These are phyloP conservation scores for Seriola aureovittata DNA, from an alignment of 2,113 vertebrate genomes.

Conservation along the genomic window DNA sequence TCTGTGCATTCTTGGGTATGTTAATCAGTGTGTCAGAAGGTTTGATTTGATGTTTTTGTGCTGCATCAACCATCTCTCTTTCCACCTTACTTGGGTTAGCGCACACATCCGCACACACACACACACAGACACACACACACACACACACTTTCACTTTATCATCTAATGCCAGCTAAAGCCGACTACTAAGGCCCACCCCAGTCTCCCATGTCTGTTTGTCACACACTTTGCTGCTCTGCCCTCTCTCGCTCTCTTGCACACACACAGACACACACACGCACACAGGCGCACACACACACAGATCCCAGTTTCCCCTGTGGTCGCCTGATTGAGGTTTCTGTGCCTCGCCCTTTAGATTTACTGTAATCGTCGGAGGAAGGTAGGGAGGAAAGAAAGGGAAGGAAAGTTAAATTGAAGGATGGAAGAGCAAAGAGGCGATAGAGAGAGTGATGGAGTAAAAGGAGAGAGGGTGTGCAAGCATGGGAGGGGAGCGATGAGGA, in stretches of 20 bases:
- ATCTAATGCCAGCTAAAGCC: constrained; percentile 51
- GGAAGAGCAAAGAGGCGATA: background rate
- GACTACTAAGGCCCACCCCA: constrained; percentile 37
- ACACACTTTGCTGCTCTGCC: constrained; percentile 14
- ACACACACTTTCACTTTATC: constrained; percentile 32
- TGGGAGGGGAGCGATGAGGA: background rate
- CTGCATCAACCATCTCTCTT: constrained; percentile 13
- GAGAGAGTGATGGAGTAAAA: constrained; percentile 15
- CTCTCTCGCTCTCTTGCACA: constrained; percentile 6
- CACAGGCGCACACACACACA: constrained; percentile 30
- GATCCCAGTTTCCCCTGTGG: constrained; percentile 19
- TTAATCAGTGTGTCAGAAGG: constrained; percentile 27
- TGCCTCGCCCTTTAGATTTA: constrained; percentile 64
- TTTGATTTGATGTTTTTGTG: constrained; percentile 31
- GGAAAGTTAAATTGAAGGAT: constrained; percentile 28
- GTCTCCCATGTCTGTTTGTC: constrained; percentile 32
- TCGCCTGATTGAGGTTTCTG: constrained; percentile 57
- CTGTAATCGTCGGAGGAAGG: constrained; percentile 34
- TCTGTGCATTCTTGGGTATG: background rate
- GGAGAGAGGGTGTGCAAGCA: background rate
- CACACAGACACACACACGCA: constrained; percentile 3
- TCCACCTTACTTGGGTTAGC: constrained; percentile 1
- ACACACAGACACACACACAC: constrained; percentile 24
- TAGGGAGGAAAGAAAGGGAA: constrained; percentile 5
- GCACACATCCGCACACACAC: background rate